Percentiles rank a stretch among this genome's conserved stretches.
Evolutionary conservation across 2,888 invertebrate genomes (phyloP).

Genomic region (Hermaeophaga mercurialis): DNA sequence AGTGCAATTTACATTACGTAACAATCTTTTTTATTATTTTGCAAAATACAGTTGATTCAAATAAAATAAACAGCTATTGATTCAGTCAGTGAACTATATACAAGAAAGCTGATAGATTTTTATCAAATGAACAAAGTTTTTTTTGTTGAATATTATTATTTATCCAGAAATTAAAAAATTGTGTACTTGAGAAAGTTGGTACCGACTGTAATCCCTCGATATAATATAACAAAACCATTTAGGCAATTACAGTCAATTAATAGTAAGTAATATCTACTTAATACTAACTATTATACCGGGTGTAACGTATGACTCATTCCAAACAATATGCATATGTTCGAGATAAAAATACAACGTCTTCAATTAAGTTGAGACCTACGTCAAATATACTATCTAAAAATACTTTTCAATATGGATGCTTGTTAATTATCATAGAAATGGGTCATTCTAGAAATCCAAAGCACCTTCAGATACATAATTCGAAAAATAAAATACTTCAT

Average conservation of each 20-base stretch:
- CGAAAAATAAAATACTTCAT: too few relatives aligned
- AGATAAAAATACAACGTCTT: slow-evolving; percentile 11
- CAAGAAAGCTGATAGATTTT: too few relatives aligned
- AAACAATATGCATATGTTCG: slow-evolving; percentile 11
- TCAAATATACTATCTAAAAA: slow-evolving; percentile 6
- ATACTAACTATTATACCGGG: slow-evolving; percentile 20
- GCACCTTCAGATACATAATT: not conserved
- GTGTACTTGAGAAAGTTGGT: too few relatives aligned
- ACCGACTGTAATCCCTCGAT: too few relatives aligned
- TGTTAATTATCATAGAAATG: slow-evolving; percentile 12
- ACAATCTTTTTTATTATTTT: too few relatives aligned
- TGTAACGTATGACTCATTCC: slow-evolving; percentile 18
- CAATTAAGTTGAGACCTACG: slow-evolving; percentile 8
- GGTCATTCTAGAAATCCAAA: slow-evolving; percentile 10
- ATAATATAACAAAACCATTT: not conserved
- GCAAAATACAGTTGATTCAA: too few relatives aligned
- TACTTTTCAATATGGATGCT: slow-evolving; percentile 10
- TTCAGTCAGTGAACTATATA: too few relatives aligned
- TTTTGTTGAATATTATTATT: too few relatives aligned
- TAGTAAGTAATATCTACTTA: slow-evolving; percentile 16
- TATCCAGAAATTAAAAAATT: too few relatives aligned
- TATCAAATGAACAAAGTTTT: too few relatives aligned
- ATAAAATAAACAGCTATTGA: too few relatives aligned
- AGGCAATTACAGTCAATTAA: slow-evolving; percentile 7
- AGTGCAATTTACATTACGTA: too few relatives aligned